Evolutionary conservation across 2,113 vertebrate genomes (phyloP).

Genomic region (Tragelaphus strepsiceros): DNA sequence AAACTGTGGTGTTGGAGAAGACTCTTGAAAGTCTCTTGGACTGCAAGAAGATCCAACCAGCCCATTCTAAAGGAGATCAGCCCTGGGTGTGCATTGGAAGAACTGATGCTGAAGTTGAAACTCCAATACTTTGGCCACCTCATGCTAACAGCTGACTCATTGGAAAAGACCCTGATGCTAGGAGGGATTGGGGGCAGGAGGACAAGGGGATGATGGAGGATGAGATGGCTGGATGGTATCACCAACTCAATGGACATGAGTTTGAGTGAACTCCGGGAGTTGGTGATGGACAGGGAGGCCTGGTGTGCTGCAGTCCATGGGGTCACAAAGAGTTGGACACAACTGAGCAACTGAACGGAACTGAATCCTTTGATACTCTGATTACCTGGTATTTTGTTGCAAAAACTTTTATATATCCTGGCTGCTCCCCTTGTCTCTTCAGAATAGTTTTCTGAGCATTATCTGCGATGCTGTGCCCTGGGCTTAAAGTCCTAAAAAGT

Average conservation of each 20-base stretch:
- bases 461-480: not conserved
- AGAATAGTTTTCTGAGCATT: not conserved
- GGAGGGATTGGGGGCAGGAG: not conserved
- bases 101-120: not conserved
- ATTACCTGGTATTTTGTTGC: not conserved
- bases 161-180: not conserved
- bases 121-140: not conserved
- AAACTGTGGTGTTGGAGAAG: not conserved
- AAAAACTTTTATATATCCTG: not conserved
- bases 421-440: not conserved
- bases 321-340: fast-evolving
- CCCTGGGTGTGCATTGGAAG: not conserved
- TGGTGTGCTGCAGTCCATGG: not conserved
- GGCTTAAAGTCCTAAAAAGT: not conserved
- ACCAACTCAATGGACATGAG: fast-evolving
- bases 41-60: not conserved
- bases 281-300: not conserved
- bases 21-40: not conserved
- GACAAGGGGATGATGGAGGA: not conserved
- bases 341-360: not conserved
- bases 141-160: fast-evolving
- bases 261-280: not conserved
- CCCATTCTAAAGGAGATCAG: not conserved
- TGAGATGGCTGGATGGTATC: not conserved
- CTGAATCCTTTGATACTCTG: not conserved